Conservation (phyloP, 2,888 invertebrate species). For the Phytoseiulus persimilis region DNA sequence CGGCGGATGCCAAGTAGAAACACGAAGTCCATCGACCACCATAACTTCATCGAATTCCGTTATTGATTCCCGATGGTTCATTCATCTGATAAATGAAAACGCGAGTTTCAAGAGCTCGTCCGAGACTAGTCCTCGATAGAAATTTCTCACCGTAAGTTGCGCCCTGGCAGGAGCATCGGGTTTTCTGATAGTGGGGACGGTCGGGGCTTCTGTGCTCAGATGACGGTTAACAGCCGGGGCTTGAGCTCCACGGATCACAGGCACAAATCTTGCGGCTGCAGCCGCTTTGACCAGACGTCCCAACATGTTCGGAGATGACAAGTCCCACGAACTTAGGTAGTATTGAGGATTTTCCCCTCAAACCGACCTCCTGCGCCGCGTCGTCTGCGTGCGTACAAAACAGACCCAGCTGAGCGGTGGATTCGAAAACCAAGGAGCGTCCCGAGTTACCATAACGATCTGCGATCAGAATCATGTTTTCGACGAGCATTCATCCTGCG, state of each 20-base stretch:
- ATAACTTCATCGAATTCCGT: too few relatives aligned
- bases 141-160: neutral
- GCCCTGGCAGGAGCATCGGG: neutral
- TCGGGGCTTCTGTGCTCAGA: constrained; percentile 7
- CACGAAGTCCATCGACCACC: too few relatives aligned
- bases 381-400: neutral
- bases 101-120: too few relatives aligned
- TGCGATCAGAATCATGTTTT: too few relatives aligned
- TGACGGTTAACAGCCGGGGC: neutral
- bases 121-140: neutral
- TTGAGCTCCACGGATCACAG: neutral
- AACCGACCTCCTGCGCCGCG: neutral
- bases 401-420: neutral
- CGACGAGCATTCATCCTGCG: too few relatives aligned
- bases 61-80: too few relatives aligned
- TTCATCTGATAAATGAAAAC: too few relatives aligned
- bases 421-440: neutral
- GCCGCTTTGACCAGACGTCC: constrained; percentile 30
- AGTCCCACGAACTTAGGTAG: neutral
- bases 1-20: too few relatives aligned
- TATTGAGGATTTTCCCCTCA: neutral
- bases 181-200: neutral
- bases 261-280: neutral
- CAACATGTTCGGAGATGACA: neutral
- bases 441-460: too few relatives aligned